Base-by-base conservation (phyloP, 2,888 invertebrate species). In the Rhagonycha lutea region DNA sequence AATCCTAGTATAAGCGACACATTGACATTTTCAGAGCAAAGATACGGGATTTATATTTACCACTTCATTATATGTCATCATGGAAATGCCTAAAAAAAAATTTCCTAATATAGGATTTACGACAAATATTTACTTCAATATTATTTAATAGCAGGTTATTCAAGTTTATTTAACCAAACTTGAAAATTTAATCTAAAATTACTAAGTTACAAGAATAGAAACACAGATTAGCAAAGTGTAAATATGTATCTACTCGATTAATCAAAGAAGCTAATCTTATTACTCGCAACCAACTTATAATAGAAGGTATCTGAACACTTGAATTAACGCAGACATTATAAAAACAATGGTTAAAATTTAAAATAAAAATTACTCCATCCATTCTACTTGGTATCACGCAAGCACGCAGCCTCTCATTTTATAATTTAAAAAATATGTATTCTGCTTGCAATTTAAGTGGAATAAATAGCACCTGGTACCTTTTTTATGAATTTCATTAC, bases 241-340 rank as follows among this genome's bases (percentile, higher is more conserved):
- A 65, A 65, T 26, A 65, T 65, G 26, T 26, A 65, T 65, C 63
- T 65, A 65, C 63, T 65, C 63, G 23, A 65, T 65, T 65, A 65
- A 65, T 65, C 63, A 65, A 65, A 65, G 63, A 65, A 65, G 63
- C 23, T 65, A 65, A 65, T 65, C 63, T 65, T 65, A 26, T 65
- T 65, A 65, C 47, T 47, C n/a, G 47, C 47, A n/a, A n/a, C 47
- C 47, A 47, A 47, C 47, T 47, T 47, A 47, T 47, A 47, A 47
- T 47, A 12, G 47, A 47, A 47, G 47, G 47, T 47, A 47, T 47
- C 47, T 47, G 47, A 47, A 47, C 47, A 47, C 47, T 47, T 47
- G 47, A 47, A 47, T 47, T 47, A 47, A 47, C 47, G 47, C 47
- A 47, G 47, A 47, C 47, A 47, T 47, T 47, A 47, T 47, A 47